Conservation (phyloP, 2,113 vertebrate genomes). For the Sturnus vulgaris region DNA sequence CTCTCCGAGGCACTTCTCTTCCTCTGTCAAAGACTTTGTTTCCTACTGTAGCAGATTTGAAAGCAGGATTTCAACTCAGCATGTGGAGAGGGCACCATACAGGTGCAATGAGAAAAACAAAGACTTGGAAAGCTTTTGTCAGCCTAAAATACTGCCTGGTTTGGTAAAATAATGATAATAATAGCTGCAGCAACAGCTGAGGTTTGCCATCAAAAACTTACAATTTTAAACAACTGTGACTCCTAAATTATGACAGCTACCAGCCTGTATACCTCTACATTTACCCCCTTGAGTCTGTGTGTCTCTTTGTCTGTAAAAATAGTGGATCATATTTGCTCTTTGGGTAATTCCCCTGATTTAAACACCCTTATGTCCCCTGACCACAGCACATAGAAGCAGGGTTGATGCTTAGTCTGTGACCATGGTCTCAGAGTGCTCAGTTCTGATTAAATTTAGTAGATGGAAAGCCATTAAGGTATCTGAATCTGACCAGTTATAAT, state of each 20-base stretch:
- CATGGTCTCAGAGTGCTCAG: background rate
- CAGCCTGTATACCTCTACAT: background rate
- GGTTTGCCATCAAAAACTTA: constrained; percentile 49
- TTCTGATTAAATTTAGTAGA: background rate
- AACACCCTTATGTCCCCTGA: background rate
- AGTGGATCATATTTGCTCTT: background rate
- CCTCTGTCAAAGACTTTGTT: constrained; percentile 26
- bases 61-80: constrained; percentile 51
- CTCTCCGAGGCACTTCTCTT: background rate
- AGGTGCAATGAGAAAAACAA: constrained; percentile 64
- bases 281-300: background rate
- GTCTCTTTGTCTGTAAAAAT: background rate
- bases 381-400: accelerated
- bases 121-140: constrained; percentile 57
- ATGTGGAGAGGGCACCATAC: background rate
- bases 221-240: constrained; percentile 66
- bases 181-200: constrained; percentile 21
- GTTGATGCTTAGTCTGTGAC: background rate
- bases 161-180: constrained; percentile 68
- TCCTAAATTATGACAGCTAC: background rate
- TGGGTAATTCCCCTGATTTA: background rate
- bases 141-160: constrained; percentile 61
- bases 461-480: background rate
- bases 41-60: constrained; percentile 41
- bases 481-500: background rate